These are phyloP conservation scores for Ganaspis brasiliensis DNA, from an alignment of 2,888 invertebrate species.

Conservation along the genomic window DNA sequence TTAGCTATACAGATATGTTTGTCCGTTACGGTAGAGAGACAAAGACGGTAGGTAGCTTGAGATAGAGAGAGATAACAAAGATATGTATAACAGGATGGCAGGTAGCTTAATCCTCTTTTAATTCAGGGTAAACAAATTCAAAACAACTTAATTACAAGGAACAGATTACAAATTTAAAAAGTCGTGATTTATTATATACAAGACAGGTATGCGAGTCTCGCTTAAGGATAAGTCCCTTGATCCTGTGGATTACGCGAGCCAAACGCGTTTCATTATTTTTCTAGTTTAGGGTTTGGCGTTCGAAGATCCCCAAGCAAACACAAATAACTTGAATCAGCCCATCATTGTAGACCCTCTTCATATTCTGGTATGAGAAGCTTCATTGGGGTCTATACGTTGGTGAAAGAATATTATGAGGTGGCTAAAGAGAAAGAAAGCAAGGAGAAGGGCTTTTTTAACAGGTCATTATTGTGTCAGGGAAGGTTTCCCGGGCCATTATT, in stretches of 20 bases:
- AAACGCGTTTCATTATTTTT: conserved; percentile 38
- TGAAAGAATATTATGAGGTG: conserved; percentile 36
- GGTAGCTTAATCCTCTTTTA: no score
- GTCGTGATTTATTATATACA: conserved; percentile 22
- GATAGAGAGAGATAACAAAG: no score
- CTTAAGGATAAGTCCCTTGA: conserved; percentile 13
- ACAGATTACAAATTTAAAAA: conserved; percentile 19
- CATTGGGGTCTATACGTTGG: conserved; percentile 19
- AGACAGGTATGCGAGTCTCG: conserved; percentile 30
- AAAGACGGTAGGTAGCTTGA: no score
- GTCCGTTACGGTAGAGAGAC: no score
- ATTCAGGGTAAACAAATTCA: background rate
- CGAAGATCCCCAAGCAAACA: conserved; percentile 32
- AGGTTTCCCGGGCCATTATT: conserved; percentile 74
- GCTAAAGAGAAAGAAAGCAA: conserved; percentile 9
- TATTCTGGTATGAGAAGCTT: conserved; percentile 34
- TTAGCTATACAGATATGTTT: no score
- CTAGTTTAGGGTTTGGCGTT: background rate
- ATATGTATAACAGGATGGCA: no score
- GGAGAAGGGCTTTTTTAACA: conserved; percentile 70
- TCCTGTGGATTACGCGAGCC: conserved; percentile 14
- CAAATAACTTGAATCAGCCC: conserved; percentile 29
- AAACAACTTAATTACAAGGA: background rate
- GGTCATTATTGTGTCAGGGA: conserved; percentile 71
- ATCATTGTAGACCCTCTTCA: conserved; percentile 18